Conservation (phyloP, 2,113 vertebrate genomes). For the Nothocercus nigrocapillus region DNA sequence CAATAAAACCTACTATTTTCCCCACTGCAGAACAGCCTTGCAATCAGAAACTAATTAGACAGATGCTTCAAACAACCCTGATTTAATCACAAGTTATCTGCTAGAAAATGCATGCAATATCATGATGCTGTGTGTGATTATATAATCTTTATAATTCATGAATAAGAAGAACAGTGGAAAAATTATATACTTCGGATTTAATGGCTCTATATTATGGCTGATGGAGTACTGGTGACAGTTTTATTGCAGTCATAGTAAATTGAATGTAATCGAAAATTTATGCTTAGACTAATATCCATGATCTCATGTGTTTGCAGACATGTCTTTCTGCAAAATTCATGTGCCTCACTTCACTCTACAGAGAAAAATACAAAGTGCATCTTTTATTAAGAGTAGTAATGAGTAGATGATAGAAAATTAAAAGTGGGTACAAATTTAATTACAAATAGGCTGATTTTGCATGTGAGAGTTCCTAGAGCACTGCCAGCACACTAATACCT, state of each 20-base stretch:
- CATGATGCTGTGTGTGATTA: not conserved
- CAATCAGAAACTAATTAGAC: not conserved
- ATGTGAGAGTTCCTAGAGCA: not conserved
- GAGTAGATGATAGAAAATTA: not conserved
- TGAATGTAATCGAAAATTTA: not conserved
- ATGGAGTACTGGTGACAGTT: not conserved
- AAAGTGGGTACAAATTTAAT: not conserved
- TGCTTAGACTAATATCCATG: not conserved
- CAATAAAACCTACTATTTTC: not conserved
- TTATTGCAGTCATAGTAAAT: slow-evolving; percentile 11
- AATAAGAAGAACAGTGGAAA: not conserved
- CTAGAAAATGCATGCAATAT: not conserved
- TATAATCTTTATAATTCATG: not conserved
- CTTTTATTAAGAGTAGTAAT: not conserved
- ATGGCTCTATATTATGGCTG: not conserved
- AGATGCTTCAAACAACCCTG: not conserved
- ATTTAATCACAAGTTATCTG: not conserved
- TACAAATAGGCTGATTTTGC: not conserved
- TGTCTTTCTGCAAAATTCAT: not conserved
- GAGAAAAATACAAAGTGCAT: not conserved
- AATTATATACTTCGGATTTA: not conserved
- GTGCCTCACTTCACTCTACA: not conserved
- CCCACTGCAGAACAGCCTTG: not conserved
- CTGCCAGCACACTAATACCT: not conserved
- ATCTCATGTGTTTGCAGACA: not conserved